Conservation (phyloP, 2,797 vertebrate species). For the Microtus californicus region DNA sequence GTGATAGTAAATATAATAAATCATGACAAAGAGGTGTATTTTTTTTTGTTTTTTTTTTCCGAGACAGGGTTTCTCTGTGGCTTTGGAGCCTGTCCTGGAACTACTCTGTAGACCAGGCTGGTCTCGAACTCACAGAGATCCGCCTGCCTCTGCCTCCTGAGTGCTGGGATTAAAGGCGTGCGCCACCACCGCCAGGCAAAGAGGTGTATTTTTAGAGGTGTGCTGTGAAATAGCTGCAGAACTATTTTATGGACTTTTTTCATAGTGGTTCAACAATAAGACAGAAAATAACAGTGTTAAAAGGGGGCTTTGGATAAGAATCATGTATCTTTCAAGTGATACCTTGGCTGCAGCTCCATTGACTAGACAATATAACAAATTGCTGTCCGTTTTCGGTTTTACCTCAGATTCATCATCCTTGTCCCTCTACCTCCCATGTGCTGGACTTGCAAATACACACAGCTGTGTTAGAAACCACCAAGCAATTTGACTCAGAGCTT, state of each 20-base stretch:
- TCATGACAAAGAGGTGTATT: neutral
- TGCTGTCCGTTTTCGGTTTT: neutral
- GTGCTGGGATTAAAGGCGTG: too few relatives aligned
- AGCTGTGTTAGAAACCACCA: neutral
- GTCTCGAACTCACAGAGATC: too few relatives aligned
- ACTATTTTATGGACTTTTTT: neutral
- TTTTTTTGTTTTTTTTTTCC: too few relatives aligned
- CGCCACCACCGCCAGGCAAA: too few relatives aligned
- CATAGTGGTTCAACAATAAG: neutral
- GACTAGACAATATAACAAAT: neutral
- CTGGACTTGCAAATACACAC: neutral
- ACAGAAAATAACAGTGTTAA: neutral
- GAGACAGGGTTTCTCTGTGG: too few relatives aligned
- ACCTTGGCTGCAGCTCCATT: neutral
- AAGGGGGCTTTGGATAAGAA: neutral
- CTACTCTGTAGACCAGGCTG: too few relatives aligned
- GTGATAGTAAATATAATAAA: neutral
- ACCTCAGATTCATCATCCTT: neutral
- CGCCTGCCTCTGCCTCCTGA: too few relatives aligned
- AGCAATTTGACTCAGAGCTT: neutral
- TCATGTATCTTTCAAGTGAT: neutral
- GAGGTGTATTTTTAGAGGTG: neutral
- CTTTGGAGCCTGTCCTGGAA: too few relatives aligned
- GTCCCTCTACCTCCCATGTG: neutral
- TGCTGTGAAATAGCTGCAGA: neutral